phyloP scores from a whole-genome alignment of 2,888 invertebrate species.

The Trisateles emortualis region DNA sequence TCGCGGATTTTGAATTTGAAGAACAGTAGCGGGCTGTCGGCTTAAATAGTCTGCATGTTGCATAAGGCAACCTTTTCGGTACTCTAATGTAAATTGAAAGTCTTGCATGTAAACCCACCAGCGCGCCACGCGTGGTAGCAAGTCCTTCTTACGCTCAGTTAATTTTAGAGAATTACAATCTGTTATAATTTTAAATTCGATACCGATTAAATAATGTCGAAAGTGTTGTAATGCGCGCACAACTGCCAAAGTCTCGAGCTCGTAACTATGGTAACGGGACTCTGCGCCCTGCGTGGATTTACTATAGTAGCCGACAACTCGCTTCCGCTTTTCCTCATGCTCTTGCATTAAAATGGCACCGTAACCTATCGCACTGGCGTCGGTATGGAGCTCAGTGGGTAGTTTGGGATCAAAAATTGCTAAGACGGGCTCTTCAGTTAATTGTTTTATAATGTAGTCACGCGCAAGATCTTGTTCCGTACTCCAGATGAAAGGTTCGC shows the following conservation, averaged over 20 bases:
- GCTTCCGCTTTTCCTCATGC: background rate
- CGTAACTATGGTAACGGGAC: no score
- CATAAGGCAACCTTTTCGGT: no score
- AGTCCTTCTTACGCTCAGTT: no score
- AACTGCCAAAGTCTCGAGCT: constrained; percentile 19
- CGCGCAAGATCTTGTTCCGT: constrained; percentile 1
- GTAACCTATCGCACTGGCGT: constrained; percentile 6
- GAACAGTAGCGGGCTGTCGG: no score
- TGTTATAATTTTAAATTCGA: no score
- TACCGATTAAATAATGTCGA: constrained; percentile 38
- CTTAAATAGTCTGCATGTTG: no score
- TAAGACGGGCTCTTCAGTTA: constrained; percentile 2
- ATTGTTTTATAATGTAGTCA: background rate
- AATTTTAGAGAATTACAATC: no score
- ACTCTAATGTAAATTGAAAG: no score
- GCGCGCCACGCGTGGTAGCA: no score
- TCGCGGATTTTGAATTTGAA: no score
- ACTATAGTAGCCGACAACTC: background rate
- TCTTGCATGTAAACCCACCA: constrained; percentile 1
- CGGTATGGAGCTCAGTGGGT: constrained; percentile 5
- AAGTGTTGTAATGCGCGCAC: constrained; percentile 43
- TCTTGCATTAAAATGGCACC: constrained; percentile 1
- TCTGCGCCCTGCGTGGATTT: background rate
- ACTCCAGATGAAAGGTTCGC: background rate
- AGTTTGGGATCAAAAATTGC: constrained; percentile 2